phyloP scores from a whole-genome alignment of 2,888 invertebrate species.

The Eilema sororculum region DNA sequence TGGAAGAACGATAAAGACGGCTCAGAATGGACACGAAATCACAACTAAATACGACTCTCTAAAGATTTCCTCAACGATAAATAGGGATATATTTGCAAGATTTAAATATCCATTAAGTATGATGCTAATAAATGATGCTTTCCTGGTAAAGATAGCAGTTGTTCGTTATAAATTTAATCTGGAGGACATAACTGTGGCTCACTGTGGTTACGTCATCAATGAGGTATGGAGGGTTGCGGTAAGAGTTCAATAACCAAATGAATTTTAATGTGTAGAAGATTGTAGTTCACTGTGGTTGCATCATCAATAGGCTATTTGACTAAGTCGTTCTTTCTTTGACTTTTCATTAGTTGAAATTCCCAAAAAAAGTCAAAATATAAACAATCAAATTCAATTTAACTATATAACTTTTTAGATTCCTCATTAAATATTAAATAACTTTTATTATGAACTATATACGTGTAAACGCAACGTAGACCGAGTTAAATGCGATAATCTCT shows the following conservation, averaged over 20 bases:
- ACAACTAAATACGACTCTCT: slow-evolving; percentile 28
- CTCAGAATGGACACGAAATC: slow-evolving; percentile 7
- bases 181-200: not conserved
- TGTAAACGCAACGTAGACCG: no score
- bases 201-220: slow-evolving; percentile 1
- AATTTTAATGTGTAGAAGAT: no score
- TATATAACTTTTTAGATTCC: no score
- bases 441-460: no score
- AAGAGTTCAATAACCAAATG: not conserved
- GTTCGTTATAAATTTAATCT: not conserved
- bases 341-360: no score
- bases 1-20: slow-evolving; percentile 13
- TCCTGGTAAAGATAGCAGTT: not conserved
- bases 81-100: slow-evolving; percentile 21
- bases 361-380: no score
- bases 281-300: no score
- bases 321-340: no score
- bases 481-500: no score
- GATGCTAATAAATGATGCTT: slow-evolving; percentile 7
- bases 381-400: no score
- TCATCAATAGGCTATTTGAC: no score
- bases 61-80: slow-evolving; percentile 36
- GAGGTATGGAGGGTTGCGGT: not conserved
- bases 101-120: slow-evolving; percentile 33
- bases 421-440: no score